A percentile compares a stretch with the other conserved stretches of the same genome.
These are phyloP conservation scores for Panzeria rudis DNA, from an alignment of 2,888 invertebrate species.

Conservation along the genomic window DNA sequence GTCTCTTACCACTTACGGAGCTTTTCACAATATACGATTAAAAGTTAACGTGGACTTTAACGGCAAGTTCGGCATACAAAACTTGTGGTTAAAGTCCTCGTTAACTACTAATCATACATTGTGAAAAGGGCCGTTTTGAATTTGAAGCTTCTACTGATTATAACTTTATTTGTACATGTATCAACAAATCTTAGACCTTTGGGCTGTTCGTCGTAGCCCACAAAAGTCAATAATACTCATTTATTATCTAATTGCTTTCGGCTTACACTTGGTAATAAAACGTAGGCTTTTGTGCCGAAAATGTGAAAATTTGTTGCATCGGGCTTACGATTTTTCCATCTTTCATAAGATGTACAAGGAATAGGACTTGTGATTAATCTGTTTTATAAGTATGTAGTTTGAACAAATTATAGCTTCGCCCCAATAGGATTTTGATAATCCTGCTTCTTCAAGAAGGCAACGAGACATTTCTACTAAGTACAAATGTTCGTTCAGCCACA, in stretches of 20 bases:
- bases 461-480: slow-evolving; percentile 74
- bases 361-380: slow-evolving; percentile 49
- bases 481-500: slow-evolving; percentile 73
- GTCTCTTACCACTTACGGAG: no score
- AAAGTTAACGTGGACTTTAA: no score
- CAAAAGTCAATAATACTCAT: slow-evolving; percentile 65
- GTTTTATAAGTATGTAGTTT: slow-evolving; percentile 53
- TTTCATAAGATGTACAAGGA: slow-evolving; percentile 52
- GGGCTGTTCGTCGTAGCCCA: slow-evolving; percentile 71
- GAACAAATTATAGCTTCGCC: slow-evolving; percentile 60
- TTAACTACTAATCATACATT: no score
- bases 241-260: not conserved
- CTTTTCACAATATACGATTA: no score
- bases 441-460: slow-evolving; percentile 33
- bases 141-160: no score
- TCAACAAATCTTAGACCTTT: slow-evolving; percentile 71
- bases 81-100: no score
- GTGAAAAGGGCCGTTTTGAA: no score
- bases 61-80: no score
- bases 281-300: slow-evolving; percentile 67
- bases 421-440: slow-evolving; percentile 70
- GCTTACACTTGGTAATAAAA: slow-evolving; percentile 65
- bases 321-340: slow-evolving; percentile 62
- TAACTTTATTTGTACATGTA: slow-evolving; percentile 45
- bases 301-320: slow-evolving; percentile 50